A percentile compares a stretch with the other conserved stretches of the same genome.
phyloP scores from a whole-genome alignment of 2,888 invertebrate species.

The Ophion obscuratus region DNA sequence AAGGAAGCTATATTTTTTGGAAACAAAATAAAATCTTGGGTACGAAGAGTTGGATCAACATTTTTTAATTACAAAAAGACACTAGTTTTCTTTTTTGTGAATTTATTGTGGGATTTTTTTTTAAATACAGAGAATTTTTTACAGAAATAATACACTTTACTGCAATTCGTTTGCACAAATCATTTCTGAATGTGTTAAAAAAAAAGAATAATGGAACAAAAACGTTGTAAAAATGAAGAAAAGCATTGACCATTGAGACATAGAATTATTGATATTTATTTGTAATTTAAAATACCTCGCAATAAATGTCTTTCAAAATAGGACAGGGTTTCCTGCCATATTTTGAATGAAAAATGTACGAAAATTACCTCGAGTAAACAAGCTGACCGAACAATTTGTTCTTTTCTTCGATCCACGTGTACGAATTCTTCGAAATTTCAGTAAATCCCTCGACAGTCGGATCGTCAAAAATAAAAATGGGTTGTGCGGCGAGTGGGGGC shows the following conservation, averaged over 20 bases:
- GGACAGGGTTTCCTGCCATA: too few species aligned
- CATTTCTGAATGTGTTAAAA: background rate
- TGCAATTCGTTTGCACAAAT: background rate
- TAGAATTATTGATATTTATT: too few species aligned
- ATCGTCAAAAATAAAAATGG: constrained; percentile 71
- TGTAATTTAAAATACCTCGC: too few species aligned
- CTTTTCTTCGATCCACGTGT: background rate
- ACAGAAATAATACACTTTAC: background rate
- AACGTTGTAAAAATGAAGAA: too few species aligned
- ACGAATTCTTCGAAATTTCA: background rate
- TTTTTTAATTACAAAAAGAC: too few species aligned
- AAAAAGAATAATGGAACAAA: too few species aligned
- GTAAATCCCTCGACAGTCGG: background rate
- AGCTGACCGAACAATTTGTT: background rate
- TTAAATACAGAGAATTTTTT: background rate
- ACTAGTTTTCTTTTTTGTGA: too few species aligned
- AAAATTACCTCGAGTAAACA: background rate
- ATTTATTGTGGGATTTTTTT: background rate
- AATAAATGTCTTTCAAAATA: too few species aligned
- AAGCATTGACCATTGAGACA: too few species aligned
- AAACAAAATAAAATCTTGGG: too few species aligned
- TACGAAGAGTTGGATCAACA: too few species aligned
- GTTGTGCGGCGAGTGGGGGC: constrained; percentile 74
- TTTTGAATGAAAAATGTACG: background rate
- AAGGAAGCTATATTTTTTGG: too few species aligned